Base-by-base conservation (phyloP, 2,113 vertebrate genomes). In the Campylorhamphus procurvoides region DNA sequence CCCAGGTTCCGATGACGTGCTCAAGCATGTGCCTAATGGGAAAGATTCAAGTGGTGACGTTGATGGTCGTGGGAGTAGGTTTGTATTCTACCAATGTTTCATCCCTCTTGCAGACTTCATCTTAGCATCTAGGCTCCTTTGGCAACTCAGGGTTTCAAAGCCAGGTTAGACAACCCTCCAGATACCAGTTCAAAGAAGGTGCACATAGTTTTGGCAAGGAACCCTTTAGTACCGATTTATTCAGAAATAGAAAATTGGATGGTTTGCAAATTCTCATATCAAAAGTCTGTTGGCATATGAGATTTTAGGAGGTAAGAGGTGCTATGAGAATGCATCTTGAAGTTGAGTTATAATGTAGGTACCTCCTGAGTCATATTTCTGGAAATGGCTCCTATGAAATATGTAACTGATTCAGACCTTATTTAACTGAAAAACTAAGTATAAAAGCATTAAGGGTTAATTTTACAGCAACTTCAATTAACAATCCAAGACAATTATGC, bases 371-470 rank as follows among this genome's bases (percentile, higher is more conserved):
- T 20, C 46, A 3, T 31, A 59, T 56, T 79, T 87, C 47, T 82
- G 40, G 39, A 84, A 91, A 39, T 25, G 39, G 39, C 16, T 91
- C 6, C 2, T 60, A n/a, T 56, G 40, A 39, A 78, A 24, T 28
- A 9, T 12, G 23, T 74, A 37, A 53, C n/a, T 74, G 75, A 80
- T 71, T 63, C 25, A 86, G 33, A 37, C 6, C 24, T 67, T 37
- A 68, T 62, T 81, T 71, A 72, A 58, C 29, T 85, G 40, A 53
- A 82, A 82, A 93, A 53, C 15, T 53, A 25, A 49, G 5, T 67
- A 66, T 37, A 85, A 93, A 88, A 71, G 35, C 33, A 23, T 67
- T 84, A 77, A 90, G 88, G 49, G 82, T 94, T 95, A 92, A 94
- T 53, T 68, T 64, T 87, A 75, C 46, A 74, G 15, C 33, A 93